These are phyloP conservation scores for Silurus lanzhouensis DNA, from an alignment of 2,797 vertebrate genomes.

Conservation along the genomic window DNA sequence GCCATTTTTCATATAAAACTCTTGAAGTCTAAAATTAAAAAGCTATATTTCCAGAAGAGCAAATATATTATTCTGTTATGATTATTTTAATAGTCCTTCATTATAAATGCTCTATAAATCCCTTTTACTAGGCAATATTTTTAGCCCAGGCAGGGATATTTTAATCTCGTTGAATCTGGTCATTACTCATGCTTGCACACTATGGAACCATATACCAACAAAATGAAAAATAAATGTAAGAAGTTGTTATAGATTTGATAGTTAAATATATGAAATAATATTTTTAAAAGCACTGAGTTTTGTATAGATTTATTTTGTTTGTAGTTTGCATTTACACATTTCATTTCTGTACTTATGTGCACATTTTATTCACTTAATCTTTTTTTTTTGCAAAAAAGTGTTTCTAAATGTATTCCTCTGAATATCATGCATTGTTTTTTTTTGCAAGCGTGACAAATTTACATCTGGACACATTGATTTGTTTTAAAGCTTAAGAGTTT, in stretches of 20 bases:
- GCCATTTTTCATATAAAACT: background rate
- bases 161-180: constrained; percentile 18
- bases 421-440: background rate
- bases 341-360: background rate
- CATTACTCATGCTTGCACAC: background rate
- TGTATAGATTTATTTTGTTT: background rate
- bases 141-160: constrained; percentile 39
- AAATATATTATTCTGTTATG: constrained; percentile 25
- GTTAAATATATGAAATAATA: background rate
- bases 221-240: background rate
- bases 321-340: background rate
- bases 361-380: background rate
- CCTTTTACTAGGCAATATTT: constrained; percentile 36
- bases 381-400: background rate
- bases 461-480: background rate
- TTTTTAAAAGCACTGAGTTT: background rate
- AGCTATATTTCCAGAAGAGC: constrained; percentile 33
- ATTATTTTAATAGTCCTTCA: constrained; percentile 5
- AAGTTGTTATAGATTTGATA: background rate
- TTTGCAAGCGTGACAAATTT: background rate
- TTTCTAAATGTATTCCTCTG: background rate
- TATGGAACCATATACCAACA: background rate
- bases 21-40: constrained; percentile 19
- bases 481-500: background rate
- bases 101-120: constrained; percentile 44